Percentiles rank a stretch among this genome's conserved stretches.
Evolutionary conservation across 2,888 invertebrate genomes (phyloP).

Genomic region (Argyresthia goedartella): DNA sequence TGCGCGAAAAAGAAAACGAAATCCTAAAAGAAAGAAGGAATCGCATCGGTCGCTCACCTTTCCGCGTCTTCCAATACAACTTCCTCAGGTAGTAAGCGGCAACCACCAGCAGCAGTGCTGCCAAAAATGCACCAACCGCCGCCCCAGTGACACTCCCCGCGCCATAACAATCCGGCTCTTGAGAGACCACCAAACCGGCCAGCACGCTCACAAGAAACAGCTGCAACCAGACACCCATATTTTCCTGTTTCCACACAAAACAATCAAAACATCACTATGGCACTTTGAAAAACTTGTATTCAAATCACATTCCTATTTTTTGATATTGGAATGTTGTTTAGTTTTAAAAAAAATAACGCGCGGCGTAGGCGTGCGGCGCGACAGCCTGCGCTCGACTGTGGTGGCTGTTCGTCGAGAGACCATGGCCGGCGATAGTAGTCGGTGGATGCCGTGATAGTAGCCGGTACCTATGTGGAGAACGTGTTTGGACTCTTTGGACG

Average conservation of each 20-base stretch:
- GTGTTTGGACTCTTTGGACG: constrained; percentile 59
- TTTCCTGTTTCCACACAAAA: constrained; percentile 14
- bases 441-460: constrained; percentile 18
- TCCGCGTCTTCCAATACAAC: constrained; percentile 73
- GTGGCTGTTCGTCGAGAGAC: constrained; percentile 14
- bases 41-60: constrained; percentile 45
- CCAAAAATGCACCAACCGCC: constrained; percentile 78
- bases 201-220: constrained; percentile 55
- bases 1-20: too few species aligned
- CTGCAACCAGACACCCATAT: constrained; percentile 56
- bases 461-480: constrained; percentile 34
- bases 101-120: constrained; percentile 72
- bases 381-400: constrained; percentile 54
- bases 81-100: constrained; percentile 70
- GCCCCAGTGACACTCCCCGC: constrained; percentile 79
- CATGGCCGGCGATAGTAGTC: constrained; percentile 57
- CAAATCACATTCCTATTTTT: constrained; percentile 52
- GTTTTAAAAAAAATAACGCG: constrained; percentile 18
- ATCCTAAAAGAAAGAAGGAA: neutral
- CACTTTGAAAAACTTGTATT: constrained; percentile 19
- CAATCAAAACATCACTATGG: constrained; percentile 41
- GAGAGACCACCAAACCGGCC: constrained; percentile 43
- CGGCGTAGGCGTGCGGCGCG: constrained; percentile 40
- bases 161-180: constrained; percentile 71
- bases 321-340: constrained; percentile 26